Percentiles rank a stretch among this genome's conserved stretches.
Conservation (phyloP, 2,113 vertebrate genomes). For the Dermatemys mawii region DNA sequence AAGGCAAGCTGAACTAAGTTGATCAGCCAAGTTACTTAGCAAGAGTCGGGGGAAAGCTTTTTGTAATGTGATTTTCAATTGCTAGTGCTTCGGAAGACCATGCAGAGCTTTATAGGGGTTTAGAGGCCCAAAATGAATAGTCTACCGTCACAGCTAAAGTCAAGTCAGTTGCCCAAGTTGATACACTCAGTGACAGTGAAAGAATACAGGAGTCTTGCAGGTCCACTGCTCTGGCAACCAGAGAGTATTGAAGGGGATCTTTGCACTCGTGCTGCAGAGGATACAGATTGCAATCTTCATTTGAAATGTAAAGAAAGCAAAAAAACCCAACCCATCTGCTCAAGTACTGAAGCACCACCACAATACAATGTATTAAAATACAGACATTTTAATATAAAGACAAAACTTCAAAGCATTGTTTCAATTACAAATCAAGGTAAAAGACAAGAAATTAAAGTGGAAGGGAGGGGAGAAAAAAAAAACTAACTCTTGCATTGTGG, state of each 20-base stretch:
- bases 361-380: slow-evolving; percentile 67
- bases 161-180: neutral
- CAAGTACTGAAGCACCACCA: slow-evolving; percentile 44
- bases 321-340: neutral
- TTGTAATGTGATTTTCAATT: neutral
- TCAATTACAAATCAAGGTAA: slow-evolving; percentile 68
- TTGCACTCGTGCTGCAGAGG: neutral
- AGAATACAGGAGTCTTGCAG: neutral
- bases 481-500: slow-evolving; percentile 54
- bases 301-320: neutral
- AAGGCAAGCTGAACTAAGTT: neutral
- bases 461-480: slow-evolving; percentile 19
- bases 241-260: accelerated
- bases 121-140: neutral
- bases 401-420: slow-evolving; percentile 67
- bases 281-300: neutral
- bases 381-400: slow-evolving; percentile 73
- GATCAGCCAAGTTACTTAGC: neutral
- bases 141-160: neutral
- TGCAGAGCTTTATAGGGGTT: neutral
- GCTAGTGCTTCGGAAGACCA: neutral
- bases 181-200: neutral
- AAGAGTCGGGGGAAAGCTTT: neutral
- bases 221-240: neutral
- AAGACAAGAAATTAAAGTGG: slow-evolving; percentile 50